Evolutionary conservation across 92 coral and sea anemone species (phyloP).

Genomic region (Ricordea florida): DNA sequence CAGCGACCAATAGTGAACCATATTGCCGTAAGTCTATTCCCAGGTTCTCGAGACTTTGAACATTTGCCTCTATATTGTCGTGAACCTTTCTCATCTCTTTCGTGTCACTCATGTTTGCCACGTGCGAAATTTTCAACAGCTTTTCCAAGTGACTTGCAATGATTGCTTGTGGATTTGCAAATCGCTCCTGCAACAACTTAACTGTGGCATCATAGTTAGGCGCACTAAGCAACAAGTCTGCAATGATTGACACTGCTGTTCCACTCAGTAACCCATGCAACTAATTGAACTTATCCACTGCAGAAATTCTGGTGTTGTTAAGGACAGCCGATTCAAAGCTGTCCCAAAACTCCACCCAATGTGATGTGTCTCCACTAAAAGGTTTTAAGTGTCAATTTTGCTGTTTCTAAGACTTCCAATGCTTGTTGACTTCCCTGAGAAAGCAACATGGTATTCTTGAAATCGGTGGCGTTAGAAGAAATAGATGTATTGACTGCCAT

Average conservation of each 20-base stretch:
- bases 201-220: slow-evolving; percentile 30
- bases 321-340: slow-evolving; percentile 40
- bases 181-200: slow-evolving; percentile 28
- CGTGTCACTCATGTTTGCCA: neutral
- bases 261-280: slow-evolving; percentile 10
- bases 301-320: slow-evolving; percentile 4
- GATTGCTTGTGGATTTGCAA: slow-evolving; percentile 43
- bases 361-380: neutral
- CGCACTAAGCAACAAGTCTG: slow-evolving; percentile 19
- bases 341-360: slow-evolving; percentile 42
- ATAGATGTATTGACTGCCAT: neutral
- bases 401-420: neutral
- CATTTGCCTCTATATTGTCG: slow-evolving; percentile 31
- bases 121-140: slow-evolving; percentile 23
- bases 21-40: slow-evolving; percentile 33
- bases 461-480: neutral
- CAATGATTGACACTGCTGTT: slow-evolving; percentile 26
- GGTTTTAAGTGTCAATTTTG: neutral
- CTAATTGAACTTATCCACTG: slow-evolving; percentile 31
- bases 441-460: neutral
- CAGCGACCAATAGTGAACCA: slow-evolving; percentile 39
- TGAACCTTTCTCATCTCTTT: slow-evolving; percentile 20
- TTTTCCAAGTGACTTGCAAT: slow-evolving; percentile 57
- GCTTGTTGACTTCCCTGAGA: neutral
- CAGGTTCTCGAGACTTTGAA: slow-evolving; percentile 42